Evolutionary conservation across 2,797 vertebrate species (phyloP).

Genomic region (Acrocephalus scirpaceus): DNA sequence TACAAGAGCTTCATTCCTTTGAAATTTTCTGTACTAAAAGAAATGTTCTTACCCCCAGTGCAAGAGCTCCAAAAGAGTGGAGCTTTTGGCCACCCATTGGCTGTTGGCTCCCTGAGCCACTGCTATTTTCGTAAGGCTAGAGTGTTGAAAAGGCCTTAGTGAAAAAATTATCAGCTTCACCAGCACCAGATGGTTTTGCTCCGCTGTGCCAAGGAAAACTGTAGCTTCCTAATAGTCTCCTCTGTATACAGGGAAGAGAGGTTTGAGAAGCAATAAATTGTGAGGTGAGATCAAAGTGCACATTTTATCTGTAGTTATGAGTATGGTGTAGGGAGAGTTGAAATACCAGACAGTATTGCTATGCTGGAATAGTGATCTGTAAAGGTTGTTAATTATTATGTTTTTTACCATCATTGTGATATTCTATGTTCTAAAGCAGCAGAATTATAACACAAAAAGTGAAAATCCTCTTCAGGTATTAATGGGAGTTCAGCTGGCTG

Average conservation of each 20-base stretch:
- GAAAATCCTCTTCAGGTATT: neutral
- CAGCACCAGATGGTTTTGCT: neutral
- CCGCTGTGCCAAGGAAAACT: neutral
- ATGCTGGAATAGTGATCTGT: neutral
- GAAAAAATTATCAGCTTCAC: neutral
- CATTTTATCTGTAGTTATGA: neutral
- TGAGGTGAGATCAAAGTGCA: neutral
- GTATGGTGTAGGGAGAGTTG: neutral
- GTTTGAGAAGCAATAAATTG: neutral
- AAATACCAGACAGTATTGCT: neutral
- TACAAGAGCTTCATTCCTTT: neutral
- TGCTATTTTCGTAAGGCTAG: neutral
- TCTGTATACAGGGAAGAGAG: neutral
- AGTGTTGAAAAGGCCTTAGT: neutral
- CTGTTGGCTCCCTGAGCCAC: neutral
- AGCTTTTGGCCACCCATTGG: neutral
- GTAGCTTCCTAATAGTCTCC: neutral
- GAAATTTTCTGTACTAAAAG: neutral
- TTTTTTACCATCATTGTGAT: neutral
- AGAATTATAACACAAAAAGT: neutral
- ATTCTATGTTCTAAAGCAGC: neutral
- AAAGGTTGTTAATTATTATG: neutral
- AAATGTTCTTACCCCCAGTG: neutral
- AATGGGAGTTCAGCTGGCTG: neutral
- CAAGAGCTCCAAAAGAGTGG: neutral